Evolutionary conservation across 1,140 invertebrate genomes (phyloP).

Genomic region (Meloidogyne exigua): DNA sequence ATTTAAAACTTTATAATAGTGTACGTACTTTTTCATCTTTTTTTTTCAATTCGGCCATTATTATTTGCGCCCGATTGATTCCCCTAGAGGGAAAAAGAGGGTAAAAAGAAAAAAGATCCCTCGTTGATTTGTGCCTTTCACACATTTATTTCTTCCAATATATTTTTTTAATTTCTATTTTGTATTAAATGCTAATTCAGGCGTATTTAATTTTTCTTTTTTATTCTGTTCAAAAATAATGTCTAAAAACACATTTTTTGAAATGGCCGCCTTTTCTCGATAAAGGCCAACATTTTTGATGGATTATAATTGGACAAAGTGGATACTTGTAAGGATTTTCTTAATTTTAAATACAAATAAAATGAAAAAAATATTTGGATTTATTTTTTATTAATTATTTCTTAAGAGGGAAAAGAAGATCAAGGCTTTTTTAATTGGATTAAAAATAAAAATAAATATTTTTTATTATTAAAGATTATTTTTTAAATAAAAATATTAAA

Average conservation of each 20-base stretch:
- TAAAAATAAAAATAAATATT: neutral
- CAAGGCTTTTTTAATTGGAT: neutral
- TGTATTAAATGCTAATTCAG: neutral
- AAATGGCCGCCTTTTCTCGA: neutral
- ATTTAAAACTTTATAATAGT: neutral
- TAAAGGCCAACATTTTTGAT: neutral
- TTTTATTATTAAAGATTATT: neutral
- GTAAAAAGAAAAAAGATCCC: neutral
- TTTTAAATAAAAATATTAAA: too few species aligned
- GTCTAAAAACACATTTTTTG: neutral
- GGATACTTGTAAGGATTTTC: neutral
- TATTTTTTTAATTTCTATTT: neutral
- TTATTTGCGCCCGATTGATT: conserved; percentile 4
- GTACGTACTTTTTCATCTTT: neutral
- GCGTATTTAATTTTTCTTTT: neutral
- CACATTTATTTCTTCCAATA: neutral
- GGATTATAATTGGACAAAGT: neutral
- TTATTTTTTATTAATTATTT: neutral
- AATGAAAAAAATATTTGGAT: neutral
- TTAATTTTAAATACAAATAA: neutral
- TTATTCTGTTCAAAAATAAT: neutral
- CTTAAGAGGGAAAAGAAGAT: neutral
- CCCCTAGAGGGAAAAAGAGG: neutral
- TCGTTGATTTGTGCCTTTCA: neutral
- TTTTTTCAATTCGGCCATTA: conserved; percentile 1